Conservation (phyloP, 2,113 vertebrate species). For the Myotis brandtii region DNA sequence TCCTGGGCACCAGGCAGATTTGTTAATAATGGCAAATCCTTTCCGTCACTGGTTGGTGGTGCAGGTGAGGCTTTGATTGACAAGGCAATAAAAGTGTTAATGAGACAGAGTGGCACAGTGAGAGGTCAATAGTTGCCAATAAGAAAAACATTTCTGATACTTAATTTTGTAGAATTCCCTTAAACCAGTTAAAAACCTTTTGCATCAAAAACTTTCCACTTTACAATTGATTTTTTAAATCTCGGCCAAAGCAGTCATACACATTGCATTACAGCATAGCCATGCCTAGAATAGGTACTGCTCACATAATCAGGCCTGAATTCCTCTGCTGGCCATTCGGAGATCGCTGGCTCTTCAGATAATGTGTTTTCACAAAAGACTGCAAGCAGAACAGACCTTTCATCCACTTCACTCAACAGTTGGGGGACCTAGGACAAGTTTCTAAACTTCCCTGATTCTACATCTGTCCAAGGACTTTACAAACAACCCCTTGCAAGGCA, state of each 20-base stretch:
- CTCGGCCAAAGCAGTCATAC: conserved; percentile 16
- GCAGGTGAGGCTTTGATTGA: conserved; percentile 86
- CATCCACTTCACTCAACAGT: background rate
- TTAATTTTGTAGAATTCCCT: conserved; percentile 85
- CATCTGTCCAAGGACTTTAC: background rate
- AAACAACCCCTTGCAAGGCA: background rate
- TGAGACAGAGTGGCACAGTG: conserved; percentile 85
- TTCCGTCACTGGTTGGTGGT: conserved; percentile 82
- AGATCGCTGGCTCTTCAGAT: background rate
- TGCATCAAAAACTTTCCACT: conserved; percentile 82
- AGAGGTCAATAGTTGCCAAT: conserved; percentile 88
- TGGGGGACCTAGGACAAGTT: background rate
- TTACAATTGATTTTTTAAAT: conserved; percentile 80
- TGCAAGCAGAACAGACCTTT: background rate
- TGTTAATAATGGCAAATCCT: conserved; percentile 89
- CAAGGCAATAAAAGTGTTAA: conserved; percentile 91
- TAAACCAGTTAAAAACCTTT: conserved; percentile 80
- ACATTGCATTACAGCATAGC: background rate
- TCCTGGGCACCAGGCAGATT: conserved; percentile 84
- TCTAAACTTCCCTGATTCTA: conserved; percentile 18
- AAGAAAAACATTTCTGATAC: conserved; percentile 88
- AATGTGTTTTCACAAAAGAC: background rate
- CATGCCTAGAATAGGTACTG: background rate
- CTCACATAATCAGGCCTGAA: background rate
- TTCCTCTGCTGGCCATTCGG: background rate